These are phyloP conservation scores for Palaemon carinicauda DNA, from an alignment of 1,140 invertebrate species.

Conservation along the genomic window DNA sequence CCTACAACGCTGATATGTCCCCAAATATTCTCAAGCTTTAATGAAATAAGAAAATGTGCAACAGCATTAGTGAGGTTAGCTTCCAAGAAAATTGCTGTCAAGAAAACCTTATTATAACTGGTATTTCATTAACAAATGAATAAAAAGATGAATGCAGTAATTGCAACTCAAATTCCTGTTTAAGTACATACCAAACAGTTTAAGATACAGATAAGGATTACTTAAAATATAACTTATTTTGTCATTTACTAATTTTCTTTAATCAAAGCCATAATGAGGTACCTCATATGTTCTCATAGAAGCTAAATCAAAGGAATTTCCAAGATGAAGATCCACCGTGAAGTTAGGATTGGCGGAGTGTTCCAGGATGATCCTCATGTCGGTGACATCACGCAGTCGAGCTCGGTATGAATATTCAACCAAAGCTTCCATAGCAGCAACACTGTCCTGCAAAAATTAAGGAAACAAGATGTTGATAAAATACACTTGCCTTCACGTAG, in stretches of 20 bases:
- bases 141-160: neutral
- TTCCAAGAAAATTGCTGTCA: too few relatives aligned
- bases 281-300: constrained; percentile 52
- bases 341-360: constrained; percentile 57
- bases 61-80: neutral
- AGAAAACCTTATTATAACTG: neutral
- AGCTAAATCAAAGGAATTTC: constrained; percentile 40
- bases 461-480: neutral
- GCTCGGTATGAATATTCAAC: constrained; percentile 71
- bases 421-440: constrained; percentile 71
- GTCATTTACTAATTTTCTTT: too few relatives aligned
- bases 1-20: constrained; percentile 70
- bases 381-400: constrained; percentile 70
- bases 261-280: neutral
- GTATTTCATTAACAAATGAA: too few relatives aligned
- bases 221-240: neutral
- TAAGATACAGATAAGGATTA: neutral
- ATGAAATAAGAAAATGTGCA: neutral
- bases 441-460: constrained; percentile 67
- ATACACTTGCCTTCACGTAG: neutral
- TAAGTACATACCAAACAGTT: too few relatives aligned
- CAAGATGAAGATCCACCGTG: constrained; percentile 46
- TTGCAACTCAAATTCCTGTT: too few relatives aligned
- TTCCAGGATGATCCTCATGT: constrained; percentile 66
- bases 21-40: constrained; percentile 65